phyloP scores from a whole-genome alignment of 1,140 invertebrate genomes.

The Caenorhabditis briggsae region DNA sequence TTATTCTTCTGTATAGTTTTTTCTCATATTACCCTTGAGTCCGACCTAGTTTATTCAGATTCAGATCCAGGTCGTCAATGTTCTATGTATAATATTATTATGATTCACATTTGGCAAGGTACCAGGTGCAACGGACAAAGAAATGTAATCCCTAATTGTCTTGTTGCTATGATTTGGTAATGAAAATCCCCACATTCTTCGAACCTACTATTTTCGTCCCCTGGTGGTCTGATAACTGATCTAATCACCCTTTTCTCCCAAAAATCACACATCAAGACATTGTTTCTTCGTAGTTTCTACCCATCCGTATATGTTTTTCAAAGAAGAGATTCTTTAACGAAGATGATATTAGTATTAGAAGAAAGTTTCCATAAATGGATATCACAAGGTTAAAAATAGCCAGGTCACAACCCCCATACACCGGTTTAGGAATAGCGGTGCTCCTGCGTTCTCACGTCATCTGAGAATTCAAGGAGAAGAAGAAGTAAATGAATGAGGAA shows the following conservation, averaged over 20 bases:
- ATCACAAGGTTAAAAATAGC: conserved; percentile 1
- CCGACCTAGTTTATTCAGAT: no score
- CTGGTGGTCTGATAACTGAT: conserved; percentile 1
- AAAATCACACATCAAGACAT: not conserved
- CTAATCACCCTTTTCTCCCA: not conserved
- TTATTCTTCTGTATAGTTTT: no score
- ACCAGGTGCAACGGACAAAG: no score
- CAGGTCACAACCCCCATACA: not conserved
- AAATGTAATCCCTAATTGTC: no score
- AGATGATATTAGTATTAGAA: conserved; percentile 6
- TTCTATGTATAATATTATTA: no score
- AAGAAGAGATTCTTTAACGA: not conserved
- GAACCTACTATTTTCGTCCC: not conserved
- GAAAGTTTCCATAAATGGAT: not conserved
- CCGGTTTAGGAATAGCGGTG: not conserved
- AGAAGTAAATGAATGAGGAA: not conserved
- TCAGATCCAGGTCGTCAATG: no score
- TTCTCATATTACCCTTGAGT: no score
- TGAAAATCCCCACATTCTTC: not conserved
- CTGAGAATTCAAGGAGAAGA: not conserved
- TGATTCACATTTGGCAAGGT: no score
- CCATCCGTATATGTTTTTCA: not conserved
- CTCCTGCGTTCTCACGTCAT: not conserved
- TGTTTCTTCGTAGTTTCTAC: not conserved
- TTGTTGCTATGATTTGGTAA: no score